phyloP scores from a whole-genome alignment of 2,888 invertebrate genomes.

The Malacosoma neustria region DNA sequence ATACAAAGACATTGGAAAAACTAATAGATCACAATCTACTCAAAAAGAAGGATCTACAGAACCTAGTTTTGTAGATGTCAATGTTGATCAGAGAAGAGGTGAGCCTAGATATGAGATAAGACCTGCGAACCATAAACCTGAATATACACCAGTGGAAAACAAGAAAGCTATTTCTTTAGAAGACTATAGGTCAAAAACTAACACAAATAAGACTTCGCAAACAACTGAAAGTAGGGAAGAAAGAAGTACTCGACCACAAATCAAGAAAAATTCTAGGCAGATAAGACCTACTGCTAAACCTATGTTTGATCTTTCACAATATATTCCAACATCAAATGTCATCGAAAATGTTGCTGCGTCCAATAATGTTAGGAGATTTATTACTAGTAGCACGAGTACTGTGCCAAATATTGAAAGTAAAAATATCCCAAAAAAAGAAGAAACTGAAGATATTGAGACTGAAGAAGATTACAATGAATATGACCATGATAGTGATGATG shows the following conservation, averaged over 20 bases:
- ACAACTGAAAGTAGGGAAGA: slow-evolving; percentile 11
- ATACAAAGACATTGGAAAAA: slow-evolving; percentile 54
- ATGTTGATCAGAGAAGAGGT: slow-evolving; percentile 43
- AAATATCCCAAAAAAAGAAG: slow-evolving; percentile 7
- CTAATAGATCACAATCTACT: slow-evolving; percentile 34
- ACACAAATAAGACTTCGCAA: slow-evolving; percentile 11
- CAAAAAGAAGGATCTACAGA: slow-evolving; percentile 20
- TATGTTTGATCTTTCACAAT: slow-evolving; percentile 30
- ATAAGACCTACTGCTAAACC: slow-evolving; percentile 19
- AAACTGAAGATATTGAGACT: slow-evolving; percentile 16
- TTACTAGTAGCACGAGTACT: slow-evolving; percentile 18
- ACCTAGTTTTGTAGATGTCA: slow-evolving; percentile 43
- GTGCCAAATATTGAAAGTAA: background rate
- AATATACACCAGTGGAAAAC: slow-evolving; percentile 46
- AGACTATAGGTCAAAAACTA: slow-evolving; percentile 36
- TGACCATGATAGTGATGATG: slow-evolving; percentile 25
- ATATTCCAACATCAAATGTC: slow-evolving; percentile 24
- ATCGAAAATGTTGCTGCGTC: slow-evolving; percentile 35
- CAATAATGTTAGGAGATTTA: slow-evolving; percentile 28
- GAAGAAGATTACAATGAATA: slow-evolving; percentile 39
- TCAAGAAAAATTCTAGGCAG: slow-evolving; percentile 13
- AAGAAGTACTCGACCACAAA: slow-evolving; percentile 10
- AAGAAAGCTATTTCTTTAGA: slow-evolving; percentile 41
- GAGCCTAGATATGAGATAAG: slow-evolving; percentile 60
- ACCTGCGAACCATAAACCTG: slow-evolving; percentile 43